A percentile compares a stretch with the other conserved stretches of the same genome.
Conservation (phyloP, 2,888 invertebrate species). For the Caenorhabditis zanzibari region DNA sequence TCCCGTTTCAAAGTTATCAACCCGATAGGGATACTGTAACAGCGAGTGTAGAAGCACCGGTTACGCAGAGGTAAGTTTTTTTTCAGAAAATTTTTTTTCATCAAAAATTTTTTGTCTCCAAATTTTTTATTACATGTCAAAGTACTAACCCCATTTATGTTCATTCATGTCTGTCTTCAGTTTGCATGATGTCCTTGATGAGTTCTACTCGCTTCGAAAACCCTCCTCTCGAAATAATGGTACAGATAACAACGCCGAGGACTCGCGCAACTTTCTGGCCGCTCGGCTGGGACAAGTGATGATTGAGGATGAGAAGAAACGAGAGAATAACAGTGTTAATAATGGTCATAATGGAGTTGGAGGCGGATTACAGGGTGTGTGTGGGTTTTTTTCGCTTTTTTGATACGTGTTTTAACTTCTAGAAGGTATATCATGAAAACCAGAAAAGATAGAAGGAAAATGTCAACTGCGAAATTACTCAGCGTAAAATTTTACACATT, state of each 20-base stretch:
- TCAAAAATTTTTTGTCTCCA: constrained; percentile 8
- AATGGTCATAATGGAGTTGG: not conserved
- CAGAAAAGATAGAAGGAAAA: not conserved
- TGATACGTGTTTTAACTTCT: not conserved
- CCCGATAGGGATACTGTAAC: constrained; percentile 12
- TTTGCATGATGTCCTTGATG: constrained; percentile 71
- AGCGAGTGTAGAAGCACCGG: not conserved
- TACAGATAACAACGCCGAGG: constrained; percentile 43
- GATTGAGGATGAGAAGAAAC: constrained; percentile 27
- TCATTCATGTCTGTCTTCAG: constrained; percentile 52
- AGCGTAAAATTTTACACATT: too few relatives aligned
- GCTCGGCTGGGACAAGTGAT: constrained; percentile 58
- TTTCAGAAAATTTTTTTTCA: not conserved
- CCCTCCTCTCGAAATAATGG: not conserved
- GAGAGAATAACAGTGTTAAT: not conserved
- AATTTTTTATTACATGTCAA: constrained; percentile 8
- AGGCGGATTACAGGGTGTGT: constrained; percentile 36
- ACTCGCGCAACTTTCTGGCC: constrained; percentile 62
- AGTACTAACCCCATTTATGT: constrained; percentile 3
- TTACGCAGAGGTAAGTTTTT: constrained; percentile 26
- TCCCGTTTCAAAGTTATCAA: constrained; percentile 52
- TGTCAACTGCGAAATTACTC: too few relatives aligned
- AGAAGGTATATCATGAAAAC: not conserved
- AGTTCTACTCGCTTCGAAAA: constrained; percentile 59
- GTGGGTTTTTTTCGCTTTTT: constrained; percentile 13